Evolutionary conservation across 2,888 invertebrate species (phyloP), one percentile per base, ranked within the genome.

Genomic region (Antitype chi): DNA sequence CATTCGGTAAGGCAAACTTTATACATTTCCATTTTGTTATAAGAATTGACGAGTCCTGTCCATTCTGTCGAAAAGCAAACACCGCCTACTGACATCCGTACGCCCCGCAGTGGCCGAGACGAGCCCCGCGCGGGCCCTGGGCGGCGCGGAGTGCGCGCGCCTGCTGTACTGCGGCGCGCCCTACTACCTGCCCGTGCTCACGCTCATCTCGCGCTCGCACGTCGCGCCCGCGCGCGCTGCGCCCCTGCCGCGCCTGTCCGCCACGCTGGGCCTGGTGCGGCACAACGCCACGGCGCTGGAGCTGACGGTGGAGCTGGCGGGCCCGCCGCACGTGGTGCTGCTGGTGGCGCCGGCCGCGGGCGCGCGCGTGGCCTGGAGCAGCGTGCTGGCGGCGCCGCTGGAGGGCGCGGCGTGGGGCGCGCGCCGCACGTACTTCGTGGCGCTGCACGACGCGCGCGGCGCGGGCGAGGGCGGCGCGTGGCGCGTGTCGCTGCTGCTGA

Each of bases 81-180:
- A 11, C n/a, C 55, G 13, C 13, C 55, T n/a, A 57, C 15, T 57
- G 57, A 25, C 11, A 8, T 15, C 0, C 43, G 38, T 43, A 3
- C 11, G n/a, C 4, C 15, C 49, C 72, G 11, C 72, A 72, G 73
- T n/a, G 55, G 71, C 73, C 1, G 71, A 32, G 55, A n/a, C 71
- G 28, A 1, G 47, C 0, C 15, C 0, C 98, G 98, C 92, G 92
- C 95, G 66, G 92, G 94, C 73, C 95, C 97, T 92, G 94, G 97
- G 93, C 98, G 98, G 32, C 25, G 90, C 17, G 66, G 96, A 97
- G 87, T 98, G 98, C 93, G 93, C 95, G 70, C 94, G 96, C 76
- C 97, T 97, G 93, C 94, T 98, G 85, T 98, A 98, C 94, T 98
- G 98, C 94, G 98, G 98, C 76, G 96, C 98, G 94, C 98, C 98